phyloP scores from a whole-genome alignment of 2,113 vertebrate species.

The Suncus etruscus region DNA sequence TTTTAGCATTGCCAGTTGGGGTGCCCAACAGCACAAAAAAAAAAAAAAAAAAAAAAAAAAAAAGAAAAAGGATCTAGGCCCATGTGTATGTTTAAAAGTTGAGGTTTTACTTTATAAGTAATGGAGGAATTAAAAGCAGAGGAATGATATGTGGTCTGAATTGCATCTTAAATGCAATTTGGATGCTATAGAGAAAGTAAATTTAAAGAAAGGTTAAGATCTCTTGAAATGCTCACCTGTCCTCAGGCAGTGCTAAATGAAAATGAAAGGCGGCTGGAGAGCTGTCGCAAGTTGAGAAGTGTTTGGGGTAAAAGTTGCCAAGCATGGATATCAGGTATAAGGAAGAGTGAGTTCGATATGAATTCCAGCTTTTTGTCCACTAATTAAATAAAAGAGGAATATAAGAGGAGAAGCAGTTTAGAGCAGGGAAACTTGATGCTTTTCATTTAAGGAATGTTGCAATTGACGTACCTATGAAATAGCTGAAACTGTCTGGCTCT shows the following conservation, averaged over 20 bases:
- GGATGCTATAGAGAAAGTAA: conserved; percentile 33
- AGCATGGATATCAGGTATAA: neutral
- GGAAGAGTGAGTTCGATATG: conserved; percentile 19
- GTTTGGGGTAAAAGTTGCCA: conserved; percentile 4
- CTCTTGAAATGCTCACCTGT: conserved; percentile 26
- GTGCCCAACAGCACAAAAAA: too few species aligned
- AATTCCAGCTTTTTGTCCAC: conserved; percentile 36
- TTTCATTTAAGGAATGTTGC: conserved; percentile 37
- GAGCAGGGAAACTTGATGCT: neutral
- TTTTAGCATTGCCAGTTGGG: too few species aligned
- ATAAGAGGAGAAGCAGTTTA: conserved; percentile 35
- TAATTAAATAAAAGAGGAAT: conserved; percentile 9
- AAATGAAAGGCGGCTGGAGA: neutral
- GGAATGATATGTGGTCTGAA: neutral
- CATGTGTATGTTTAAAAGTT: neutral
- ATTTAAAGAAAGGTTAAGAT: conserved; percentile 45
- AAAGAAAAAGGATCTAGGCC: neutral
- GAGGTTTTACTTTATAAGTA: neutral
- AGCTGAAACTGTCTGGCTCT: neutral
- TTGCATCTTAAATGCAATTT: conserved; percentile 46
- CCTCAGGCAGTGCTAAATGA: neutral
- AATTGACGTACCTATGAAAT: neutral
- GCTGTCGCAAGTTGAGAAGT: conserved; percentile 9
- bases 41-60: too few species aligned
- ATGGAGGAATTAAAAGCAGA: conserved; percentile 1